These are phyloP conservation scores for Hypsibius dujardini DNA, from an alignment of 1,140 invertebrate species.

Conservation along the genomic window DNA sequence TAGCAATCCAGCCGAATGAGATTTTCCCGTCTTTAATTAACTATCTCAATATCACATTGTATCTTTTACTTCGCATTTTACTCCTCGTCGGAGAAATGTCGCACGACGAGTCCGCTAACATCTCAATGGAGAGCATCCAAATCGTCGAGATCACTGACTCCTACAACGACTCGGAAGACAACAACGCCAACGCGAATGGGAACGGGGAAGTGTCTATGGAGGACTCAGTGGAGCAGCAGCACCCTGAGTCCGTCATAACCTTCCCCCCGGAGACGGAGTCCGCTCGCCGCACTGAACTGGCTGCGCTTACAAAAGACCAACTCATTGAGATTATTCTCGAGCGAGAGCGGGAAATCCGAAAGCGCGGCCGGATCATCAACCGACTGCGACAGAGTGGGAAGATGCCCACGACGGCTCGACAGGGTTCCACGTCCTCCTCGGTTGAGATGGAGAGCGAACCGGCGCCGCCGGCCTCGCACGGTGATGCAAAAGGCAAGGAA, in stretches of 20 bases:
- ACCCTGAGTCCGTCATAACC: background rate
- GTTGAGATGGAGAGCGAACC: background rate
- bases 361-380: background rate
- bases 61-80: no score
- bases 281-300: background rate
- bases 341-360: background rate
- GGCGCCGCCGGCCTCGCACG: background rate
- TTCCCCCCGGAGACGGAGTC: slow-evolving; percentile 1
- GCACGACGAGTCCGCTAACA: no score
- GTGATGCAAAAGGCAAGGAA: background rate
- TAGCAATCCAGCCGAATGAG: no score
- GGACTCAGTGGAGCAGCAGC: background rate
- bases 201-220: background rate
- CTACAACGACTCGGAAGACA: no score
- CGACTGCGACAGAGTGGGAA: slow-evolving; percentile 16
- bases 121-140: no score
- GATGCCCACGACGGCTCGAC: slow-evolving; percentile 17
- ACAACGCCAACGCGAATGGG: no score
- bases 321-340: slow-evolving; percentile 6
- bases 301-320: background rate
- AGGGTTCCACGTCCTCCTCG: slow-evolving; percentile 22
- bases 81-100: no score
- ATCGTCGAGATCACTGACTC: no score
- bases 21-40: no score
- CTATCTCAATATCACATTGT: no score